phyloP scores from a whole-genome alignment of 2,113 vertebrate species.

The Centropus bengalensis region DNA sequence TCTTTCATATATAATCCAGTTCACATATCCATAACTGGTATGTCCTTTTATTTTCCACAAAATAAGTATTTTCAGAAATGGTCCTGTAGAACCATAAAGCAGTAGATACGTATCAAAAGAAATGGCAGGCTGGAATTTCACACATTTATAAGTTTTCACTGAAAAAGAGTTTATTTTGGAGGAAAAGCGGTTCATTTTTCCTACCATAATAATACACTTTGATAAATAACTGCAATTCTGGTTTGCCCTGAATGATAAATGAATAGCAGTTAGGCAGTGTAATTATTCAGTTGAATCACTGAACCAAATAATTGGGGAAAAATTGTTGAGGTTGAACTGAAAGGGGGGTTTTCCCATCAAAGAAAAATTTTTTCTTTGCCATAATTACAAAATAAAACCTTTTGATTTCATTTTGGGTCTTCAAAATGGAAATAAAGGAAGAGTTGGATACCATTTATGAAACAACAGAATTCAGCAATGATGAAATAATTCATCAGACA shows the following conservation, averaged over 20 bases:
- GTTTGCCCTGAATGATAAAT: slow-evolving; percentile 39
- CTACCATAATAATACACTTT: neutral
- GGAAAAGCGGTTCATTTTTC: slow-evolving; percentile 12
- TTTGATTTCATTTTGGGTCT: neutral
- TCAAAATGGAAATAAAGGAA: neutral
- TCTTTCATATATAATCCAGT: neutral
- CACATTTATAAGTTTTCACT: neutral
- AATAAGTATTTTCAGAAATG: neutral
- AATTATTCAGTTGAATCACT: slow-evolving; percentile 26
- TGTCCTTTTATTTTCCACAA: neutral
- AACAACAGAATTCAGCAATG: neutral
- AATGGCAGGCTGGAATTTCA: neutral
- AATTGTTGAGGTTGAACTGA: neutral
- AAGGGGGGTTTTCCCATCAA: accelerated
- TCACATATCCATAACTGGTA: neutral
- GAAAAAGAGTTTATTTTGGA: neutral
- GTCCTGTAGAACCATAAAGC: neutral
- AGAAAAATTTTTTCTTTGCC: neutral
- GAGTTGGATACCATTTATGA: neutral
- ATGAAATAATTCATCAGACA: neutral
- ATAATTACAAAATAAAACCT: slow-evolving; percentile 13
- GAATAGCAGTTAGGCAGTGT: slow-evolving; percentile 4
- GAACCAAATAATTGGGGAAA: slow-evolving; percentile 14
- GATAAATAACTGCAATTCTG: slow-evolving; percentile 61
- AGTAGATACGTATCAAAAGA: neutral